Conservation (phyloP, 2,888 invertebrate genomes). For the Hyposoter dolosus region DNA sequence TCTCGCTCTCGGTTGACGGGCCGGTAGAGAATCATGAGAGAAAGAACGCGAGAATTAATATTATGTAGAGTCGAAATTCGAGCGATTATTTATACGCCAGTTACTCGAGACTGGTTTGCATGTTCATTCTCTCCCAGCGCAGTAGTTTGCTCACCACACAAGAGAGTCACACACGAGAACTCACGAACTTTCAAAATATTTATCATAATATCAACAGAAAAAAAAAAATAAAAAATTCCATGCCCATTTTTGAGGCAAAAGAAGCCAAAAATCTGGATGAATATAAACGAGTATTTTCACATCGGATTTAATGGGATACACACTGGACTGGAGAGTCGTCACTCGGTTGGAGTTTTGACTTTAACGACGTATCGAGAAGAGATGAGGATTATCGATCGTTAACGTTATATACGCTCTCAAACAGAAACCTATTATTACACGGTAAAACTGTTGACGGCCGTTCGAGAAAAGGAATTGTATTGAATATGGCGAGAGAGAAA, state of each 20-base stretch:
- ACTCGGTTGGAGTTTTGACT: conserved; percentile 61
- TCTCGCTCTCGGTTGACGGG: conserved; percentile 39
- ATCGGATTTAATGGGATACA: conserved; percentile 60
- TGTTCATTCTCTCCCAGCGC: too few species aligned
- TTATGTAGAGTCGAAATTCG: conserved; percentile 67
- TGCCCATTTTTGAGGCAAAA: not conserved
- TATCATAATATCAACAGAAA: not conserved
- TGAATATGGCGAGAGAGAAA: conserved; percentile 47
- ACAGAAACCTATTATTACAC: conserved; percentile 68
- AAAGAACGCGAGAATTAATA: conserved; percentile 27
- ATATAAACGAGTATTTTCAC: conserved; percentile 31
- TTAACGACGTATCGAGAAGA: conserved; percentile 69
- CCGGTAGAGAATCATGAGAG: not conserved
- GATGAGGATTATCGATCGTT: conserved; percentile 70
- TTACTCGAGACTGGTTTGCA: conserved; percentile 63
- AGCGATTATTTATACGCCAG: conserved; percentile 68
- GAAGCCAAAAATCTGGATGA: not conserved
- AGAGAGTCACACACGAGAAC: conserved; percentile 36
- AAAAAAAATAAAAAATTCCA: not conserved
- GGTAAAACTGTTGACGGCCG: conserved; percentile 64
- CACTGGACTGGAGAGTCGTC: conserved; percentile 52
- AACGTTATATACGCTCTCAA: conserved; percentile 67
- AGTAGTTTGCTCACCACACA: not conserved
- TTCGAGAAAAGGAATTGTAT: conserved; percentile 49
- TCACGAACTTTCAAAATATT: conserved; percentile 24